phyloP scores from a whole-genome alignment of 2,113 vertebrate species.

The Ifrita kowaldi region DNA sequence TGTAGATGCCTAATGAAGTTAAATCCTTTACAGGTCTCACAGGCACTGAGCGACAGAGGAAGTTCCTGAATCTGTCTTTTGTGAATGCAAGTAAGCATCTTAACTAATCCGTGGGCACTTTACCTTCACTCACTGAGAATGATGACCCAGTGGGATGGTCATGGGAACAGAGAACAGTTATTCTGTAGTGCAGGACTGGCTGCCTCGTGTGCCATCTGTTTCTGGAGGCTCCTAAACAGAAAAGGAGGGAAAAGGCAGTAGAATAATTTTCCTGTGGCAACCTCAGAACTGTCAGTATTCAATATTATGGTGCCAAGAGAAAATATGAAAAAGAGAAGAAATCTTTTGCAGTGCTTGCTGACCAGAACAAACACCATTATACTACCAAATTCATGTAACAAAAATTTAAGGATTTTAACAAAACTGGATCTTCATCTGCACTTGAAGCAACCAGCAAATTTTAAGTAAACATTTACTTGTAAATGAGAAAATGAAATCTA shows the following conservation, averaged over 20 bases:
- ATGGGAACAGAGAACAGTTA: neutral
- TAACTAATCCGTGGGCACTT: neutral
- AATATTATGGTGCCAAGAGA: neutral
- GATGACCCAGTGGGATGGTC: neutral
- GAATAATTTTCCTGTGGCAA: neutral
- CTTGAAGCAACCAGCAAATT: neutral
- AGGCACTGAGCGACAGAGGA: neutral
- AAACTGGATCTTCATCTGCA: neutral
- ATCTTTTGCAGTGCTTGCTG: neutral
- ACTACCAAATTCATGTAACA: neutral
- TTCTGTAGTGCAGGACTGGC: neutral
- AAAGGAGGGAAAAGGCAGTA: neutral
- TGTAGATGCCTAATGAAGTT: neutral
- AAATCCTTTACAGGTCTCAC: neutral
- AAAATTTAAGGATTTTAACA: neutral
- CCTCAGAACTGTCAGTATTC: neutral
- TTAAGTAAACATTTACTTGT: neutral
- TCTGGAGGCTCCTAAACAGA: neutral
- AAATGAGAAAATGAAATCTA: neutral
- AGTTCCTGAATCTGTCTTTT: neutral
- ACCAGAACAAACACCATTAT: neutral
- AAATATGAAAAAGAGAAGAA: neutral
- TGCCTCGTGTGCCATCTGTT: neutral
- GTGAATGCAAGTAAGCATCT: neutral
- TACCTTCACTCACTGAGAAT: neutral